Base-by-base conservation (phyloP, 23 tunicate species). In the Styela clava region DNA sequence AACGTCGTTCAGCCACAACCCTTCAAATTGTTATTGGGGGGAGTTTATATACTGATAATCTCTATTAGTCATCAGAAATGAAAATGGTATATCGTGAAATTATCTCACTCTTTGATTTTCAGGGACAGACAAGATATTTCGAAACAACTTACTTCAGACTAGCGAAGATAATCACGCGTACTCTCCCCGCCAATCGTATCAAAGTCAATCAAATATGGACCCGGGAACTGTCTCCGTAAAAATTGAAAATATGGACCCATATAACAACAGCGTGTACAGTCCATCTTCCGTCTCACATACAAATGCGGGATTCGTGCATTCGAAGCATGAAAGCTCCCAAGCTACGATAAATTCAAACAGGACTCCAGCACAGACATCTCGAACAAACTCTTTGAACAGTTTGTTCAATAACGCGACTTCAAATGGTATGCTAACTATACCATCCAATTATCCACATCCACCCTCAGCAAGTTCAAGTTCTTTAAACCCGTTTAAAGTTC, bases 401-500 rank as follows among this genome's bases (percentile, higher is more conserved):
- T 16, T 71, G 3, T 18, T 29, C 35, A 71, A 34, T 71, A 33
- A 71, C 29, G 20, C 16, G 34, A 44, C 56, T 44, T 71, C 77
- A 3, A 71, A 33, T 16, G 23, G 34, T 32, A 34, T 71, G 37
- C 77, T 71, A 16, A 34, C 35, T 16, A 32, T 71, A 3, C 70
- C 70, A 7, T 65, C 70, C 9, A 44, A 44, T 12, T 65, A 65
- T 65, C 77, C 77, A 32, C 5, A 31, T 30, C 35, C 77, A 2
- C 37, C 35, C 3, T 76, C 81, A 26, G 81, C 81, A 5, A 36
- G 52, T 25, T 85, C 97, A 12, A 86, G 78, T 34, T 77, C 88
- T 16, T 44, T 92, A 29, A 92, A 92, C 79, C 97, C 97, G 21
- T 92, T 83, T 85, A 92, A 83, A 79, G 91, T 92, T 44, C 84